phyloP scores from a whole-genome alignment of 2,888 invertebrate species.

The Sesamia inferens region DNA sequence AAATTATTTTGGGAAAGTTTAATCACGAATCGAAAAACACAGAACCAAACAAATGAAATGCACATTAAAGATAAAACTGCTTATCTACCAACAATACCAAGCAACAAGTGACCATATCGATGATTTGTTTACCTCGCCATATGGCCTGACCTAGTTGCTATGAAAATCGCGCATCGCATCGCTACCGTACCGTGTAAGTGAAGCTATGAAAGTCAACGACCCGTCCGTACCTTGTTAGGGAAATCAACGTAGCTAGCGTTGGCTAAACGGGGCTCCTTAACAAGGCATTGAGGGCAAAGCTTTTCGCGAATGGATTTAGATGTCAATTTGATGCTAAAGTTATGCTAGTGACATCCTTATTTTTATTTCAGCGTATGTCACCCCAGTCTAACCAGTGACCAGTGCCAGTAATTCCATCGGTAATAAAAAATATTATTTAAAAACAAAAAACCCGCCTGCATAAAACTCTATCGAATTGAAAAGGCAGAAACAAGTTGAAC shows the following conservation, averaged over 20 bases:
- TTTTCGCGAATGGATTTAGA: slow-evolving; percentile 37
- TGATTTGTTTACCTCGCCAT: slow-evolving; percentile 35
- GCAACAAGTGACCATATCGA: slow-evolving; percentile 20
- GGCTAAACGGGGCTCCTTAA: slow-evolving; percentile 64
- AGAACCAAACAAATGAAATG: background rate
- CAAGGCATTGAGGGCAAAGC: slow-evolving; percentile 50
- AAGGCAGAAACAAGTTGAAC: too few species aligned
- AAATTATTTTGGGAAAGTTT: background rate
- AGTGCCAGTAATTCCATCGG: background rate
- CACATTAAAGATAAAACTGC: slow-evolving; percentile 25
- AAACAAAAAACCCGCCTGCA: too few species aligned
- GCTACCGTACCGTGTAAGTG: slow-evolving; percentile 66
- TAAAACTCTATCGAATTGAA: too few species aligned
- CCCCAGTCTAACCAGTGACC: background rate
- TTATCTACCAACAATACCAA: slow-evolving; percentile 10
- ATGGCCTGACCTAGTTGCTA: slow-evolving; percentile 44
- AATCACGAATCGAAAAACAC: background rate
- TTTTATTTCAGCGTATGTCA: background rate
- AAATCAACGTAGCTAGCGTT: slow-evolving; percentile 68
- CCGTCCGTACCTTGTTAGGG: slow-evolving; percentile 73
- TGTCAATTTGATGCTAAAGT: slow-evolving; percentile 10
- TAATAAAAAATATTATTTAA: too few species aligned
- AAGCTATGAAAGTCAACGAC: slow-evolving; percentile 71
- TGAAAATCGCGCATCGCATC: slow-evolving; percentile 46
- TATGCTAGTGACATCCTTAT: background rate